Evolutionary conservation across 2,888 invertebrate genomes (phyloP), one percentile per base, ranked within the genome.

Genomic region (Nyleta sp.): DNA sequence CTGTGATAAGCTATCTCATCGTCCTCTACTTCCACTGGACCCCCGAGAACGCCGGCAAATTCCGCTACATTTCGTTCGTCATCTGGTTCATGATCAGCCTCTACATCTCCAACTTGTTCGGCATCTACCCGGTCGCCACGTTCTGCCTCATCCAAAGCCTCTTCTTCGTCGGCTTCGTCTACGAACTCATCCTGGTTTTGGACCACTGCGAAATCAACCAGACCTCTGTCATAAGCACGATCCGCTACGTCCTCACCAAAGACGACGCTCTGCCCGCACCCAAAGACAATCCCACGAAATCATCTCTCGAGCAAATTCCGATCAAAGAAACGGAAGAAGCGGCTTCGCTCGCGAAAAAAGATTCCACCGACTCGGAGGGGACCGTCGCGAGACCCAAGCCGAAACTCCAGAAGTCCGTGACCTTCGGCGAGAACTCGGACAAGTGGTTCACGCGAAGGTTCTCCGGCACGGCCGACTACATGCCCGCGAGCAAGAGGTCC

Each of bases 81-180:
- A 90, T 96, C 18, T 98, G 97, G 97, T 91, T 96, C 11, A 91
- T 95, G 3, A 91, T 96, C 31, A 94, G 95, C 17, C 94, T 96
- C 81, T 96, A 95, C 87, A 84, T 95, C 10, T 95, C 96, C 48
- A 95, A 95, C 82, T 92, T 95, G 35, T 93, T 96, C 1, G 96
- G 96, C 0, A 92, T 94, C 0, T 93, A 96, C 40, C 94, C 96
- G 90, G 94, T 96, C n/a, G 94, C 95, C 50, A 93, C 95, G 15
- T 95, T 97, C 89, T 91, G 95, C 15, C 81, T 93, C 0, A 91
- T 96, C 0, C 95, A 96, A 91, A 87, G 92, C 2, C 91, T 96
- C 64, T 93, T 94, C 78, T 84, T 94, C 2, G 91, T 94, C 67
- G 96, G 96, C 2, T 94, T 96, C 87, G 87, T 92, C 40, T 92